Evolutionary conservation across 2,888 invertebrate genomes (phyloP).

Genomic region (Tetrapedia diversipes): DNA sequence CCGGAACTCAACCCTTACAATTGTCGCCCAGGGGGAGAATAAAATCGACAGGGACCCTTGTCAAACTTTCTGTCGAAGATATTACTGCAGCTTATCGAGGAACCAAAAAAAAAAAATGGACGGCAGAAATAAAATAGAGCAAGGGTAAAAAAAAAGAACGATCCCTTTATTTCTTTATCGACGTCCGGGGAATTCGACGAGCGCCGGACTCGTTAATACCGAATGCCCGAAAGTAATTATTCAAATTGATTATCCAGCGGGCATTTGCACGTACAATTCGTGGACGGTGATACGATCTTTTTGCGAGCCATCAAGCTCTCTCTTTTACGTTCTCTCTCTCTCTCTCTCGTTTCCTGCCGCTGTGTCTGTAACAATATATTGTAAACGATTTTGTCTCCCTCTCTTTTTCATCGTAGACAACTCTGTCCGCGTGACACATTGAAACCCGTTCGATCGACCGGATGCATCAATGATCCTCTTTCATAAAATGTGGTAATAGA

Average conservation of each 20-base stretch:
- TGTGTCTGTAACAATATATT: no score
- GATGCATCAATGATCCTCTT: not conserved
- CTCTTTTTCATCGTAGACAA: constrained; percentile 15
- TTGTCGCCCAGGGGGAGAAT: constrained; percentile 34
- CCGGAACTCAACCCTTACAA: constrained; percentile 24
- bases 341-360: not conserved
- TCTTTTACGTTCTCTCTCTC: constrained; percentile 2
- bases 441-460: constrained; percentile 14
- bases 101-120: constrained; percentile 5
- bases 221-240: constrained; percentile 64
- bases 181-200: constrained; percentile 51
- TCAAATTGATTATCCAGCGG: constrained; percentile 56
- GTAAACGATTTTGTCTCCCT: constrained; percentile 3
- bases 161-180: constrained; percentile 63
- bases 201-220: constrained; percentile 55
- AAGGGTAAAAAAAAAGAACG: constrained; percentile 27
- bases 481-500: constrained; percentile 28
- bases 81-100: constrained; percentile 46
- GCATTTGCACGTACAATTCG: constrained; percentile 53
- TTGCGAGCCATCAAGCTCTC: constrained; percentile 1
- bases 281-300: constrained; percentile 41
- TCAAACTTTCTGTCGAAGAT: constrained; percentile 57
- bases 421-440: constrained; percentile 22
- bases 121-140: not conserved
- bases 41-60: constrained; percentile 34